A percentile compares a stretch with the other conserved stretches of the same genome.
Evolutionary conservation across 2,797 vertebrate genomes (phyloP).

Genomic region (Acomys russatus): DNA sequence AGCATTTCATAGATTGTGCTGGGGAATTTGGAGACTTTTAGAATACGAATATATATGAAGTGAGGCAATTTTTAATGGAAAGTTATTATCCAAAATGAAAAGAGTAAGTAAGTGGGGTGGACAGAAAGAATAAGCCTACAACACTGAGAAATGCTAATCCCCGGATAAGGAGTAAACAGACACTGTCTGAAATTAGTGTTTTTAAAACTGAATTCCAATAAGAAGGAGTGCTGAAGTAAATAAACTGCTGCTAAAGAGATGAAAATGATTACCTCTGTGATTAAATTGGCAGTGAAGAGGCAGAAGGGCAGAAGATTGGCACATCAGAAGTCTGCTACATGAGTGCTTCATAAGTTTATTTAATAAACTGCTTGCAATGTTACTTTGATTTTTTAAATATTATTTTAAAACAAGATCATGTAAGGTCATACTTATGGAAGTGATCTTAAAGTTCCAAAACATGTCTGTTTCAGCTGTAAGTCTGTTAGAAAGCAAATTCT

Average conservation of each 20-base stretch:
- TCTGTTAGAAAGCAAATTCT: neutral
- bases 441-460: neutral
- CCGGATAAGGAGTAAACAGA: neutral
- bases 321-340: neutral
- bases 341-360: neutral
- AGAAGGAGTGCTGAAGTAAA: neutral
- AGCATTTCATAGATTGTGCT: neutral
- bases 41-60: neutral
- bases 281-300: neutral
- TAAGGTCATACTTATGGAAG: neutral
- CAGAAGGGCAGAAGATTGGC: neutral
- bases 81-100: conserved; percentile 28
- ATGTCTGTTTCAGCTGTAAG: neutral
- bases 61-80: neutral
- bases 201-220: neutral
- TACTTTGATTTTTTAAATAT: neutral
- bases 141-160: neutral
- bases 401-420: neutral
- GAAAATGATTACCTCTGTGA: neutral
- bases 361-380: neutral
- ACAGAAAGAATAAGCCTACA: neutral
- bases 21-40: neutral
- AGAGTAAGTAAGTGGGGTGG: neutral
- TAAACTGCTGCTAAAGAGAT: neutral
- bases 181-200: neutral